These are phyloP conservation scores for Acanthosepion esculentum DNA, from an alignment of 2,888 invertebrate genomes.

Conservation along the genomic window DNA sequence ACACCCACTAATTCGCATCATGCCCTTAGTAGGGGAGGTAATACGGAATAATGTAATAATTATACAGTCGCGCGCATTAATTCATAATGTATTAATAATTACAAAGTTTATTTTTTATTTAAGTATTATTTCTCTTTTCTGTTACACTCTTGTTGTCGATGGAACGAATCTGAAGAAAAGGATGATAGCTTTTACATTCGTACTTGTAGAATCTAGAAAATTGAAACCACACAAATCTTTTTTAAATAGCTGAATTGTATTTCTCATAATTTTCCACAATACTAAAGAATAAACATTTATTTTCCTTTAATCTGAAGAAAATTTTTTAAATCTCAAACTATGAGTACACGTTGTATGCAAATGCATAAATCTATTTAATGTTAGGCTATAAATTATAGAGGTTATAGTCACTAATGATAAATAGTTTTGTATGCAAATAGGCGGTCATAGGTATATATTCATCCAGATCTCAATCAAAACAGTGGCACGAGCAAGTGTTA, in stretches of 20 bases:
- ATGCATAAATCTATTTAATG: too few relatives aligned
- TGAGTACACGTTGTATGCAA: too few relatives aligned
- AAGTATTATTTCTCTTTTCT: background rate
- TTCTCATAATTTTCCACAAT: too few relatives aligned
- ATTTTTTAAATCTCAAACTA: too few relatives aligned
- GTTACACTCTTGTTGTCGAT: background rate
- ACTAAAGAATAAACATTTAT: too few relatives aligned
- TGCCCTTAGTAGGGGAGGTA: background rate
- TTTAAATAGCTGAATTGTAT: background rate
- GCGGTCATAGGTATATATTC: too few relatives aligned
- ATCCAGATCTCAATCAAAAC: too few relatives aligned
- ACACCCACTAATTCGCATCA: background rate
- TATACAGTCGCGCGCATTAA: background rate
- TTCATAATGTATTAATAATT: constrained; percentile 15
- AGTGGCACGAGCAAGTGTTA: too few relatives aligned
- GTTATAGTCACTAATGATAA: too few relatives aligned
- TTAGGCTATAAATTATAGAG: too few relatives aligned
- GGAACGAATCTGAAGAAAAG: background rate
- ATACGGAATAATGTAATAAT: constrained; percentile 11
- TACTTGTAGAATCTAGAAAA: background rate
- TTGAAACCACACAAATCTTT: background rate
- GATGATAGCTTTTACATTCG: background rate
- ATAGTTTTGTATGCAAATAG: too few relatives aligned
- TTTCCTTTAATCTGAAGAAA: too few relatives aligned
- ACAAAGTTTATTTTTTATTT: background rate